Conservation (phyloP, 2,113 vertebrate species). For the Indri indri region DNA sequence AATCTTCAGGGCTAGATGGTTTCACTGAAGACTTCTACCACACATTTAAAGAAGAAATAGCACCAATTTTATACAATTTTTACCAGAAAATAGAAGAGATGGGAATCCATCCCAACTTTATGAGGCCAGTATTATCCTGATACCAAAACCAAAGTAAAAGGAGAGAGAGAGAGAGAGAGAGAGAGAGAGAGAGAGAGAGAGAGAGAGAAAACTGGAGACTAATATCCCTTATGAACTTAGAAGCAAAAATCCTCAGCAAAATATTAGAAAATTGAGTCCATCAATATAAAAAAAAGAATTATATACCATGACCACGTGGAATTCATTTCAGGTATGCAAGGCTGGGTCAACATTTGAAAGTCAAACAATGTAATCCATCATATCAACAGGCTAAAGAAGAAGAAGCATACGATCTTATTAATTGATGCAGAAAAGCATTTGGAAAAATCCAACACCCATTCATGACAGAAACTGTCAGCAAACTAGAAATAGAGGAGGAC, state of each 20-base stretch:
- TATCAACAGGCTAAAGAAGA: neutral
- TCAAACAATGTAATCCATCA: neutral
- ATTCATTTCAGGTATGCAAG: neutral
- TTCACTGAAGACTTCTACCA: neutral
- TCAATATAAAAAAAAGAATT: neutral
- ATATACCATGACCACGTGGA: neutral
- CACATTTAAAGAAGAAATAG: neutral
- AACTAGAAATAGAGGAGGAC: neutral
- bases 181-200: neutral
- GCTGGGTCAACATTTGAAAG: neutral
- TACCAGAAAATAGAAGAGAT: neutral
- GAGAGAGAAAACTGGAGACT: neutral
- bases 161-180: neutral
- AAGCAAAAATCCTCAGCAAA: neutral
- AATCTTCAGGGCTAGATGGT: neutral
- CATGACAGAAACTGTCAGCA: neutral
- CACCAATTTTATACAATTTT: neutral
- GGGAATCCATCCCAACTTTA: neutral
- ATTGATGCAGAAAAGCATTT: neutral
- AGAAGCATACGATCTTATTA: neutral
- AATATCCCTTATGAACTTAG: neutral
- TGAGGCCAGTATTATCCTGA: neutral
- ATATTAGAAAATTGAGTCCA: neutral
- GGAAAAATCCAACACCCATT: neutral
- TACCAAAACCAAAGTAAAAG: neutral